Conservation (phyloP, 2,797 vertebrate genomes). For the Mormyrus proboscirostris region DNA sequence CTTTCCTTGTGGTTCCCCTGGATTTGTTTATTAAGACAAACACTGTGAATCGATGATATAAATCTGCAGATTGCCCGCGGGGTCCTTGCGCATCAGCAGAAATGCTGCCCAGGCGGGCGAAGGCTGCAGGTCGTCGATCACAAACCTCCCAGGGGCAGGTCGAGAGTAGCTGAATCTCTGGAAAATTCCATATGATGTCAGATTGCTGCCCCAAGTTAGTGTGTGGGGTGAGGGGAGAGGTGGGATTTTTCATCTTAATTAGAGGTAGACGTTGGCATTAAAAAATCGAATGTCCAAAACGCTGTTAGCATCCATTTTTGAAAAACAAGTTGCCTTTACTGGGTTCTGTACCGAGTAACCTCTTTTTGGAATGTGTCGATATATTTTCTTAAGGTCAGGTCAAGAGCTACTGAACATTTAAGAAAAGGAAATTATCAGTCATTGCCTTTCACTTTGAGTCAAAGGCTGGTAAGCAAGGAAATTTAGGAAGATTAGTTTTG, state of each 20-base stretch:
- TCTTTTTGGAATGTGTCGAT: not conserved
- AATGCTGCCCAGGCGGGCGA: not conserved
- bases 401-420: slow-evolving; percentile 5
- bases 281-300: not conserved
- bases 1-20: not conserved
- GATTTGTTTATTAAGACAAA: slow-evolving; percentile 2
- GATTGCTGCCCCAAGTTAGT: not conserved
- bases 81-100: not conserved
- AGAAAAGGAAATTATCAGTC: not conserved
- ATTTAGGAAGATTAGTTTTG: not conserved
- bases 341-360: not conserved
- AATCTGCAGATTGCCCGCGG: not conserved
- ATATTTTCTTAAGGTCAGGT: not conserved
- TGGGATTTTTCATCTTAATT: not conserved
- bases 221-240: not conserved
- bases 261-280: not conserved
- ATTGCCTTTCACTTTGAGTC: not conserved
- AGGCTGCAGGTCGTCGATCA: not conserved
- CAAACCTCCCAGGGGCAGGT: not conserved
- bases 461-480: not conserved
- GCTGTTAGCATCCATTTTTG: not conserved
- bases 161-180: not conserved
- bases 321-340: not conserved
- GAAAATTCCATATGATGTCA: not conserved
- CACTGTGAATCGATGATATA: not conserved